Conservation (phyloP, 2,797 vertebrate species). For the Australoheros facetus region DNA sequence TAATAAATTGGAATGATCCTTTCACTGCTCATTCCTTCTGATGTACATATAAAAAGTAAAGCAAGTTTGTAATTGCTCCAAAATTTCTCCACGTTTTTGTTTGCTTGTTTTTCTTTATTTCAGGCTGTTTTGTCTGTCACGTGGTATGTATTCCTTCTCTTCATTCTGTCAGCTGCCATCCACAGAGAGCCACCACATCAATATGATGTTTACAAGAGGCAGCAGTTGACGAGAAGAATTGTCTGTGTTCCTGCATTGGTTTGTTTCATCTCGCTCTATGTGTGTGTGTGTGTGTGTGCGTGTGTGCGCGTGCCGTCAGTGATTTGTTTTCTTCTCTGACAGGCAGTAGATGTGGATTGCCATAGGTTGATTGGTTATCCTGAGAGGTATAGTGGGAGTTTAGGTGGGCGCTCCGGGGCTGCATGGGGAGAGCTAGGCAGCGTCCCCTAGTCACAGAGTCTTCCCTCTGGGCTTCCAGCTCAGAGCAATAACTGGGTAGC, state of each 20-base stretch:
- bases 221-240: constrained; percentile 25
- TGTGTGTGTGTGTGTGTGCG: neutral
- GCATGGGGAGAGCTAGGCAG: constrained; percentile 29
- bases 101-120: constrained; percentile 12
- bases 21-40: neutral
- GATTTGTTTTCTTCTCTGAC: constrained; percentile 41
- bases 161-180: constrained; percentile 32
- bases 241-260: constrained; percentile 43
- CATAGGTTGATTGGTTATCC: constrained; percentile 60
- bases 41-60: too few species aligned
- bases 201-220: constrained; percentile 35
- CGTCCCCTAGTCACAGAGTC: constrained; percentile 36
- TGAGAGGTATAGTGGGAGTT: constrained; percentile 52
- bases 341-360: constrained; percentile 44
- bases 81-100: neutral
- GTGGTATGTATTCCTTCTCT: constrained; percentile 13
- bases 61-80: neutral
- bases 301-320: constrained; percentile 14
- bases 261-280: constrained; percentile 42
- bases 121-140: constrained; percentile 4
- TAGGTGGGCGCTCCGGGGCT: constrained; percentile 58
- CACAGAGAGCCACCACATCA: constrained; percentile 33
- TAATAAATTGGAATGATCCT: neutral
- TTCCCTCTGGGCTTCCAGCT: constrained; percentile 64
- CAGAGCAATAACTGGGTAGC: constrained; percentile 51